Conservation (phyloP, 2,797 vertebrate species). For the Gymnoscopelus braueri region DNA sequence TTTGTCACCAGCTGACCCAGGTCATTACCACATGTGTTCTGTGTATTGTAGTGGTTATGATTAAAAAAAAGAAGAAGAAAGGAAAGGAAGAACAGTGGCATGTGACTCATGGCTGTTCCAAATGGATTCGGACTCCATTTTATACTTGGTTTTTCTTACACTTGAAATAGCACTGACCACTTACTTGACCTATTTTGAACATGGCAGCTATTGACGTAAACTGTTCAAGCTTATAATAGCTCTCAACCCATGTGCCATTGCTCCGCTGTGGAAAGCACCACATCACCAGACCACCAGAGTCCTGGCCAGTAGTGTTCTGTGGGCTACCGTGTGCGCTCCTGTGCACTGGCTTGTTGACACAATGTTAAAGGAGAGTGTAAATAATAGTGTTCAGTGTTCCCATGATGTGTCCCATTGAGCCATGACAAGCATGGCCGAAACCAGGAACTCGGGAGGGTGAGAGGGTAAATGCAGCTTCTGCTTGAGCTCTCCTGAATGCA, state of each 20-base stretch:
- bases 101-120: conserved; percentile 41
- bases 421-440: conserved; percentile 3
- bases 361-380: background rate
- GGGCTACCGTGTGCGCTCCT: background rate
- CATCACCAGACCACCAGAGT: background rate
- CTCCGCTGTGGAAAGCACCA: too few species aligned
- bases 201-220: conserved; percentile 46
- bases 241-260: too few species aligned
- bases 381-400: conserved; percentile 1
- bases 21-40: conserved; percentile 27
- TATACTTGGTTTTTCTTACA: background rate
- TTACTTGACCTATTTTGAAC: conserved; percentile 17
- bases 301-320: background rate
- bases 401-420: background rate
- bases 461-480: background rate
- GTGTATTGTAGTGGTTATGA: conserved; percentile 47
- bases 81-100: conserved; percentile 27
- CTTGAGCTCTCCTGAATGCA: background rate
- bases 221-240: background rate
- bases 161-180: conserved; percentile 9
- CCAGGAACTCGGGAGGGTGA: conserved; percentile 24
- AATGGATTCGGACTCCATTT: conserved; percentile 23
- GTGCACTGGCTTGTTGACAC: background rate
- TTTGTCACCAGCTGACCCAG: background rate
- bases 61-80: conserved; percentile 19